These are phyloP conservation scores for Masnerella sp. DNA, from an alignment of 2,888 invertebrate genomes.

Conservation along the genomic window DNA sequence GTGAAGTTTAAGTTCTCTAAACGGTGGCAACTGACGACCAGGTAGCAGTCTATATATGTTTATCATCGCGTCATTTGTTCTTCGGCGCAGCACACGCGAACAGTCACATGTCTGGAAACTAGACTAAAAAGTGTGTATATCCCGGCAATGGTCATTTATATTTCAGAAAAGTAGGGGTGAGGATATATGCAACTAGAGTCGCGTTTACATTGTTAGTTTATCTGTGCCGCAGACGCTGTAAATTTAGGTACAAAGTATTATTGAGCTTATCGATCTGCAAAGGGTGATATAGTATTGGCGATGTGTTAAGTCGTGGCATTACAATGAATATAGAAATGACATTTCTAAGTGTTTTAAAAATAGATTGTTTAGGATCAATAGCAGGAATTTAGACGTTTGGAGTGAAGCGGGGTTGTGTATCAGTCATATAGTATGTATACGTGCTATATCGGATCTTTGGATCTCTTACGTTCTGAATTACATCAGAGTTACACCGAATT, in stretches of 20 bases:
- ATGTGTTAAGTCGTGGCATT: conserved; percentile 7
- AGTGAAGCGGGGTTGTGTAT: too few species aligned
- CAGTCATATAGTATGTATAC: too few species aligned
- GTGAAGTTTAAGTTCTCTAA: too few species aligned
- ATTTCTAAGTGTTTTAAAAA: too few species aligned
- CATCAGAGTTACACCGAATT: too few species aligned
- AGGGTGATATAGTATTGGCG: conserved; percentile 2
- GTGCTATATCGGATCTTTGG: too few species aligned
- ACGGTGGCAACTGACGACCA: conserved; percentile 4
- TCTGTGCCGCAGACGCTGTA: conserved; percentile 38
- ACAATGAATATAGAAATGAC: too few species aligned
- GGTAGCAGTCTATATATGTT: conserved; percentile 8
- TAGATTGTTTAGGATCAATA: too few species aligned
- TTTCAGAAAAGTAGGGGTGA: conserved; percentile 43
- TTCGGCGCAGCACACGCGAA: conserved; percentile 22
- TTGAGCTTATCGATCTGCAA: conserved; percentile 36
- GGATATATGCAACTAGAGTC: conserved; percentile 45
- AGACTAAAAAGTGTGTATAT: conserved; percentile 54
- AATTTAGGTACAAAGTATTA: conserved; percentile 47
- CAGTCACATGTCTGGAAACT: conserved; percentile 43
- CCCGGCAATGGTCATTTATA: conserved; percentile 43
- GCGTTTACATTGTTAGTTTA: conserved; percentile 46
- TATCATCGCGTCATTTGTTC: conserved; percentile 46
- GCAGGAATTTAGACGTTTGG: too few species aligned
- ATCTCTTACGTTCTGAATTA: too few species aligned